Conservation (phyloP, 2,797 vertebrate genomes). For the Sphaeramia orbicularis region DNA sequence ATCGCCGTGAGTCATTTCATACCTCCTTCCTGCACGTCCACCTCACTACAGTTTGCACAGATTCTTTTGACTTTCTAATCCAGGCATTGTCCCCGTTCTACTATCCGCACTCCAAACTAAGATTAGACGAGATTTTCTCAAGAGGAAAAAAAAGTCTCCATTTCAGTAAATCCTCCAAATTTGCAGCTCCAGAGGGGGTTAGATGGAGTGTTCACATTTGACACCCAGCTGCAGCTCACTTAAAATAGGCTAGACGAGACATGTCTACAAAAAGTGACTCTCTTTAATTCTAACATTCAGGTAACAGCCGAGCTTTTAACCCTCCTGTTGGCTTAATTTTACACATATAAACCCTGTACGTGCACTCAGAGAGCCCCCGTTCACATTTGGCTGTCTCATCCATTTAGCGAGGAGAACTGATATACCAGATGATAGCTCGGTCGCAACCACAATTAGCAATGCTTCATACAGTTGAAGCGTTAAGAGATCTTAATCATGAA, state of each 20-base stretch:
- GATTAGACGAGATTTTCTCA: slow-evolving; percentile 63
- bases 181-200: slow-evolving; percentile 13
- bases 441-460: slow-evolving; percentile 37
- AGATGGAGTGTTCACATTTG: slow-evolving; percentile 36
- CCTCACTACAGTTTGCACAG: slow-evolving; percentile 30
- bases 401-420: slow-evolving; percentile 34
- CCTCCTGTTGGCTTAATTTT: slow-evolving; percentile 35
- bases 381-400: slow-evolving; percentile 21
- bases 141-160: slow-evolving; percentile 30
- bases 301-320: slow-evolving; percentile 33
- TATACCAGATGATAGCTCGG: slow-evolving; percentile 54
- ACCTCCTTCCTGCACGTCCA: slow-evolving; percentile 14
- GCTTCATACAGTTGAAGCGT: slow-evolving; percentile 38
- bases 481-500: slow-evolving; percentile 49
- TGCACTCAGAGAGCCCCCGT: slow-evolving; percentile 16
- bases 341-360: slow-evolving; percentile 28
- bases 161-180: slow-evolving; percentile 49
- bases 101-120: slow-evolving; percentile 39
- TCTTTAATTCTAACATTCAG: slow-evolving; percentile 43
- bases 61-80: slow-evolving; percentile 50
- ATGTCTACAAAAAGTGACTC: slow-evolving; percentile 12
- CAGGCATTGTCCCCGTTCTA: slow-evolving; percentile 44
- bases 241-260: slow-evolving; percentile 7
- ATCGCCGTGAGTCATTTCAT: slow-evolving; percentile 90
- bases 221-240: slow-evolving; percentile 11